Evolutionary conservation across 2,797 vertebrate species (phyloP), one percentile per base, ranked within the genome.

Genomic region (Adelosebastes latens): DNA sequence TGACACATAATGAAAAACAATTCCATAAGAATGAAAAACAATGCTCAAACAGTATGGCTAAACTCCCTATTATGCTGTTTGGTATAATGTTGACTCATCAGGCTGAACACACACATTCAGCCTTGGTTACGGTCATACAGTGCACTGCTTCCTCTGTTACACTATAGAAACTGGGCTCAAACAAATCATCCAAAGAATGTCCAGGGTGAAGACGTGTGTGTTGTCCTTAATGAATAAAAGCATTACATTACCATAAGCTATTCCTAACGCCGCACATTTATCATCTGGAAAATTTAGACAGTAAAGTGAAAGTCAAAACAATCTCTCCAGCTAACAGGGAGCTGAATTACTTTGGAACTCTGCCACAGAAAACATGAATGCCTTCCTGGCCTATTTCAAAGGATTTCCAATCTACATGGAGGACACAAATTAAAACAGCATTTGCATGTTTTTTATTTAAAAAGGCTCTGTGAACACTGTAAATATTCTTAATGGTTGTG

Each of bases 331-430:
- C 83, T 63, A 67, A 75, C 27, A 18, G 81, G 67, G 66, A 82
- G 80, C 88, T 87, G 72, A 84, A 93, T 89, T 80, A 73, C 29
- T 58, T 71, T 90, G 84, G 86, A 85, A 7, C 58, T 18, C 11
- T 14, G 88, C 90, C 91, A 90, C 53, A 27, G 80, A 67, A 74
- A 80, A 74, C 87, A 75, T 7, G n/a, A 80, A 79, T 4, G 78
- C 53, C 42, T 71, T 66, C 63, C n/a, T 66, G 60, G 56, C 53
- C 49, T 64, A 8, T 80, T 88, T 85, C 42, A 58, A 68, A 67
- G 59, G 34, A 29, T 75, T 81, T 65, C 22, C 10, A 32, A 66
- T 84, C 67, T 55, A 32, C 80, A 34, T 36, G 31, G 72, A 60
- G 82, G 82, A 90, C 27, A 73, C 71, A 82, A 81, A 84, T 82